Percentiles rank a stretch among this genome's conserved stretches.
Conservation (phyloP, 2,113 vertebrate species). For the Oreochromis spilurus region DNA sequence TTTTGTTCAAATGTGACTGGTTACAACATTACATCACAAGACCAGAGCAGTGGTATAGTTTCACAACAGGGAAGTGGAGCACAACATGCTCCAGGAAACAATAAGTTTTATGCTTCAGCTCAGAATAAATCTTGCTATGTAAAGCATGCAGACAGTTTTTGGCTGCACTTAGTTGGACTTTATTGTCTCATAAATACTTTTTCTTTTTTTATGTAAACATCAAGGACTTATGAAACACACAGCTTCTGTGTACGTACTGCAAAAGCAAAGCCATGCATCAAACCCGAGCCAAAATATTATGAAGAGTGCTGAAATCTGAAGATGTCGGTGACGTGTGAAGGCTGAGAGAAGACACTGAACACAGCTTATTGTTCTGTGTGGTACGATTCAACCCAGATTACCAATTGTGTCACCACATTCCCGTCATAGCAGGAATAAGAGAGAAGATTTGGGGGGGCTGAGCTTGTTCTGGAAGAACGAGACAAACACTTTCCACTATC, state of each 20-base stretch:
- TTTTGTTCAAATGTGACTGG: background rate
- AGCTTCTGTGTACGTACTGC: background rate
- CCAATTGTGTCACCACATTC: conserved; percentile 34
- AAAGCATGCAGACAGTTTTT: conserved; percentile 6
- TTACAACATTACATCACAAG: background rate
- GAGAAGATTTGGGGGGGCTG: background rate
- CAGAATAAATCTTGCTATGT: conserved; percentile 27
- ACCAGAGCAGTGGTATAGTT: background rate
- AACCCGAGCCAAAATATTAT: background rate
- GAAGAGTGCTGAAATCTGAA: background rate
- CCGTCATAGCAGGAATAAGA: background rate
- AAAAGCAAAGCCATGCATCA: background rate
- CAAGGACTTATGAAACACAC: background rate
- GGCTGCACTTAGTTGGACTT: background rate
- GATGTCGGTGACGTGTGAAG: background rate
- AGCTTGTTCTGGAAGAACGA: background rate
- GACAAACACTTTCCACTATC: background rate
- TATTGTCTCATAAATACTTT: conserved; percentile 5
- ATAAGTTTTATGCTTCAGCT: background rate
- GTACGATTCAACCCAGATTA: background rate
- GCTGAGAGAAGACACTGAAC: background rate
- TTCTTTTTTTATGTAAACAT: background rate
- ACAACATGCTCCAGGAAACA: conserved; percentile 19
- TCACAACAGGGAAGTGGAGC: background rate
- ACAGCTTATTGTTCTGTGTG: background rate